Evolutionary conservation across 2,797 vertebrate genomes (phyloP), one percentile per base, ranked within the genome.

Genomic region (Threskiornis aethiopicus): DNA sequence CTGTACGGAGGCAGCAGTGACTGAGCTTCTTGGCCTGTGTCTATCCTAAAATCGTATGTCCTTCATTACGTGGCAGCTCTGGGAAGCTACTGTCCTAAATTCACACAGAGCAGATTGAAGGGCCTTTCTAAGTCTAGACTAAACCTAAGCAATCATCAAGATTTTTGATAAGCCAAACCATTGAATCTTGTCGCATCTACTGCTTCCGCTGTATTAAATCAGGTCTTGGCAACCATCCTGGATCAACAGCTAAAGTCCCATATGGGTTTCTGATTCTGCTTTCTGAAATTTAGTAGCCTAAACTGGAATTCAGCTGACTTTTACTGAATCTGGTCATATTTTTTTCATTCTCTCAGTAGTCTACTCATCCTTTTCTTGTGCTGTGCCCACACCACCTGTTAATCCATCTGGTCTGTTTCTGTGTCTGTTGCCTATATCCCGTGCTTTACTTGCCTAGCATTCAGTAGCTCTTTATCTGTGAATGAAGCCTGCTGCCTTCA

Each of bases 361-460:
- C 96, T 93, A 97, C 96, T 83, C 92, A 94, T 98, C 96, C 96
- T 93, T 89, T 84, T 33, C 90, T 97, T 95, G 84, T 91, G 91
- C 96, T 96, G 90, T 71, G 61, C 58, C 94, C 92, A 87, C 37
- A 55, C 95, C 98, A 97, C 97, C 96, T 98, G 97, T 96, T 92
- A 94, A 91, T 97, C 96, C 97, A 97, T 97, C 97, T 98, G 98
- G 94, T 93, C 75, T 77, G 41, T 89, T 94, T 84, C 89, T 49
- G 10, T 72, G 25, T 94, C 41, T 54, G 66, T 90, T 95, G 89
- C 83, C 94, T 96, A 22, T 51, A 85, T 86, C 61, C 70, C 31
- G 39, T 89, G 83, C 69, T 97, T 94, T 89, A 58, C 90, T 97
- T 87, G 73, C 79, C 95, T 92, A 86, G 54, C 42, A 35, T 87